These are phyloP conservation scores for Stegodyphus dumicola DNA, from an alignment of 1,140 invertebrate genomes.

Conservation along the genomic window DNA sequence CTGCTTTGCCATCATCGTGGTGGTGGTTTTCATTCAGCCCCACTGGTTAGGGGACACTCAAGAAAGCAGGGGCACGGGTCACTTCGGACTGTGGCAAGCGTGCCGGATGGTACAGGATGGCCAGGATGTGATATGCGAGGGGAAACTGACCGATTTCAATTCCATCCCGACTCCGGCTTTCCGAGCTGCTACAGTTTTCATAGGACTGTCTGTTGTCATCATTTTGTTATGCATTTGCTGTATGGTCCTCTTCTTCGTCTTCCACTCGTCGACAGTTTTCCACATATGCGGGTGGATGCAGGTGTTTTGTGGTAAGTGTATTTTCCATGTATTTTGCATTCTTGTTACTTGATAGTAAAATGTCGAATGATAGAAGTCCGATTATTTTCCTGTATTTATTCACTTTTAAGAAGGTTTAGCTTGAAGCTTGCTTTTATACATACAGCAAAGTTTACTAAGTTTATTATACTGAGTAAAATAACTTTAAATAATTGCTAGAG, in stretches of 20 bases:
- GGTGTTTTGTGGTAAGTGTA: conserved; percentile 84
- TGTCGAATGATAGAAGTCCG: background rate
- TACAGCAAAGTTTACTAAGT: no score
- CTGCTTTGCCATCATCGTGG: conserved; percentile 94
- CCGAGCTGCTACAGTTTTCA: conserved; percentile 83
- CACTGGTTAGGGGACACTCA: conserved; percentile 88
- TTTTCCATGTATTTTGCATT: background rate
- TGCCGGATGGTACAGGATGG: conserved; percentile 74
- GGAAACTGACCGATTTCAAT: conserved; percentile 80
- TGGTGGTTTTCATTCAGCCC: conserved; percentile 94
- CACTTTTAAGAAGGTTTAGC: no score
- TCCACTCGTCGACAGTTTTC: conserved; percentile 92
- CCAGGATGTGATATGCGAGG: conserved; percentile 77
- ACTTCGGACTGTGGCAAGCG: conserved; percentile 90
- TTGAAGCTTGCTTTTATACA: no score
- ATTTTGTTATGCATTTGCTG: conserved; percentile 86
- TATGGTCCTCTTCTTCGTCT: conserved; percentile 94
- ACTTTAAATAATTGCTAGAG: no score
- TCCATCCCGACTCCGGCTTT: conserved; percentile 85
- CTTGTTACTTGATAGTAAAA: background rate
- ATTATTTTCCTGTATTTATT: background rate
- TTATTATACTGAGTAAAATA: no score
- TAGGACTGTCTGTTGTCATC: conserved; percentile 85
- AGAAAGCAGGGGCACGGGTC: conserved; percentile 85
- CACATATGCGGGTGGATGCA: conserved; percentile 94